Evolutionary conservation across 1,140 invertebrate genomes (phyloP).

Genomic region (Procambarus clarkii): DNA sequence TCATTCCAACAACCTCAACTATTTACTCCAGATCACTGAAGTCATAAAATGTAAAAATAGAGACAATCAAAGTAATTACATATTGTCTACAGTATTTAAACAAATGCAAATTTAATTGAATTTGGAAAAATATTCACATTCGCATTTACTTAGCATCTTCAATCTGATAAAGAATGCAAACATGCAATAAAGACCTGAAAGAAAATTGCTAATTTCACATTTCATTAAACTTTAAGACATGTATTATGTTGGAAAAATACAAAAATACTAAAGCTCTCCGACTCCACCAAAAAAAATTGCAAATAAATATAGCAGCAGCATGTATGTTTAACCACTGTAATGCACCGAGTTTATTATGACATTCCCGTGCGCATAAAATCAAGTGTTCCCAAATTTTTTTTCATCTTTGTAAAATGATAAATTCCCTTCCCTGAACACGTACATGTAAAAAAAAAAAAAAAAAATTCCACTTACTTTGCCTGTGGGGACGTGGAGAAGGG

Average conservation of each 20-base stretch:
- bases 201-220: conserved; percentile 34
- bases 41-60: conserved; percentile 33
- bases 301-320: neutral
- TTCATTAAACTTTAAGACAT: neutral
- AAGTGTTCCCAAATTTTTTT: too few relatives aligned
- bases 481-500: too few relatives aligned
- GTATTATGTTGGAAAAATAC: neutral
- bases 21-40: conserved; percentile 49
- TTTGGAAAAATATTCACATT: conserved; percentile 60
- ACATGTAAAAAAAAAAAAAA: too few relatives aligned
- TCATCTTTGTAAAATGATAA: too few relatives aligned
- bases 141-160: conserved; percentile 48
- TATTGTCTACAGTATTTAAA: conserved; percentile 38
- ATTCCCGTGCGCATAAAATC: too few relatives aligned
- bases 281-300: neutral
- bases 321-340: too few relatives aligned
- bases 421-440: too few relatives aligned
- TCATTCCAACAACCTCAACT: conserved; percentile 43
- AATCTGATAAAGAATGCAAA: conserved; percentile 59
- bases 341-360: too few relatives aligned
- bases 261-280: neutral
- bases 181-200: conserved; percentile 62
- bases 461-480: too few relatives aligned
- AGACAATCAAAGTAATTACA: conserved; percentile 40
- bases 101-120: conserved; percentile 54